A percentile compares a stretch with the other conserved stretches of the same genome.
phyloP scores from a whole-genome alignment of 1,140 invertebrate species.

The Caerostris darwini region DNA sequence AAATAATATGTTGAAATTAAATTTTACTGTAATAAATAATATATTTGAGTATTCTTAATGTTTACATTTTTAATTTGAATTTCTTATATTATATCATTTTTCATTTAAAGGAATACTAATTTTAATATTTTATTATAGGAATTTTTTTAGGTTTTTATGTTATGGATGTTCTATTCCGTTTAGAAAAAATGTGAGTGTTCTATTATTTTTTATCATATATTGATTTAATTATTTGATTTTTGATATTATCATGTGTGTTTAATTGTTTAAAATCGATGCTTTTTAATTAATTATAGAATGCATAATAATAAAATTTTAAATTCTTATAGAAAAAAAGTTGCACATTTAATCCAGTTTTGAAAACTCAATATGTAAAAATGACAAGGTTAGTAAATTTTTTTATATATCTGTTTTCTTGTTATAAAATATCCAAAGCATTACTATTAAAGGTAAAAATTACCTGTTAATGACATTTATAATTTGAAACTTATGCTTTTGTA shows the following conservation, averaged over 20 bases:
- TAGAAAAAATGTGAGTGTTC: conserved; percentile 41
- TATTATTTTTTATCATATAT: not conserved
- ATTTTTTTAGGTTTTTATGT: conserved; percentile 14
- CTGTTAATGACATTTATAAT: no score
- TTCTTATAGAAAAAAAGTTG: not conserved
- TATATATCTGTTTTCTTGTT: not conserved
- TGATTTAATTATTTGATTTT: not conserved
- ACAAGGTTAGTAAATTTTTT: not conserved
- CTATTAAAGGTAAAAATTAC: no score
- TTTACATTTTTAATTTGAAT: not conserved
- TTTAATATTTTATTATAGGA: conserved; percentile 1
- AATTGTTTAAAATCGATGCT: not conserved
- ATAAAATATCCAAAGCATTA: no score
- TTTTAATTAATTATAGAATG: not conserved
- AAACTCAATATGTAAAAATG: not conserved
- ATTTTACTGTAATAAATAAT: not conserved
- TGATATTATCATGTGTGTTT: not conserved
- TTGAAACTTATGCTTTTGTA: no score
- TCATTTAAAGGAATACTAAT: not conserved
- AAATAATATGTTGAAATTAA: not conserved
- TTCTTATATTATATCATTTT: not conserved
- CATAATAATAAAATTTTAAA: not conserved
- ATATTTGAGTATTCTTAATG: not conserved
- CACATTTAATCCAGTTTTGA: not conserved
- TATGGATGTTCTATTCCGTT: conserved; percentile 57